A percentile compares a stretch with the other conserved stretches of the same genome.
These are phyloP conservation scores for Lepus timidus DNA, from an alignment of 2,113 vertebrate species.

Conservation along the genomic window DNA sequence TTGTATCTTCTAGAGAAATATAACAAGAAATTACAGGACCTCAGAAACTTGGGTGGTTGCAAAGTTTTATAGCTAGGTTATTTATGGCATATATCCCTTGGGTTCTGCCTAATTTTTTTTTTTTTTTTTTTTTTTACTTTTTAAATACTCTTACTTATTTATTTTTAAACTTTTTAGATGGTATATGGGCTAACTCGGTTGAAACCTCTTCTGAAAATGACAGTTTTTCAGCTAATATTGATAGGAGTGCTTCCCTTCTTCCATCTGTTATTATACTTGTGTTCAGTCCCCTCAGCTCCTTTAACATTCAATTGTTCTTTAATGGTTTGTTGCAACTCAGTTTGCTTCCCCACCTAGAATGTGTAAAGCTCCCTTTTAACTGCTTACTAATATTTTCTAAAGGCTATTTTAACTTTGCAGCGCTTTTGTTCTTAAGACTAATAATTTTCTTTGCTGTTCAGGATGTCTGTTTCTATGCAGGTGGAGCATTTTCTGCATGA, in stretches of 20 bases:
- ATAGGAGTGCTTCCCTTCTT: not conserved
- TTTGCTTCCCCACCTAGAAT: constrained; percentile 1
- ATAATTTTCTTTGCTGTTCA: constrained; percentile 16
- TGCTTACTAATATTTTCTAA: constrained; percentile 28
- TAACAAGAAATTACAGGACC: not conserved
- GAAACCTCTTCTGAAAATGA: constrained; percentile 24
- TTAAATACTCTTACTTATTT: constrained; percentile 18
- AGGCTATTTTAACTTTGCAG: constrained; percentile 32
- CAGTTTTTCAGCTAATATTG: not conserved
- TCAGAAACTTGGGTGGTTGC: constrained; percentile 9
- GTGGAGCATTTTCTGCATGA: not conserved
- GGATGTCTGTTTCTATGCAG: not conserved
- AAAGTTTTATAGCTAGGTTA: constrained; percentile 30
- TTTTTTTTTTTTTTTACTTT: constrained; percentile 26
- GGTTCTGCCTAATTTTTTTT: not conserved
- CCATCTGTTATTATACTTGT: not conserved
- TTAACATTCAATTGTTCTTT: not conserved
- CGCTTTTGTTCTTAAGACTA: constrained; percentile 1
- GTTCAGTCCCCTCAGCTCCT: not conserved
- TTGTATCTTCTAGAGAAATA: not conserved
- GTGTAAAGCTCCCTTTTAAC: not conserved
- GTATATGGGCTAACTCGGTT: not conserved
- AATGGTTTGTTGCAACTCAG: not conserved
- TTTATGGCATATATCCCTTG: not conserved
- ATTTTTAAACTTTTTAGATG: constrained; percentile 40